Conservation (phyloP, 1,140 invertebrate genomes). For the Drosophila seguyi region DNA sequence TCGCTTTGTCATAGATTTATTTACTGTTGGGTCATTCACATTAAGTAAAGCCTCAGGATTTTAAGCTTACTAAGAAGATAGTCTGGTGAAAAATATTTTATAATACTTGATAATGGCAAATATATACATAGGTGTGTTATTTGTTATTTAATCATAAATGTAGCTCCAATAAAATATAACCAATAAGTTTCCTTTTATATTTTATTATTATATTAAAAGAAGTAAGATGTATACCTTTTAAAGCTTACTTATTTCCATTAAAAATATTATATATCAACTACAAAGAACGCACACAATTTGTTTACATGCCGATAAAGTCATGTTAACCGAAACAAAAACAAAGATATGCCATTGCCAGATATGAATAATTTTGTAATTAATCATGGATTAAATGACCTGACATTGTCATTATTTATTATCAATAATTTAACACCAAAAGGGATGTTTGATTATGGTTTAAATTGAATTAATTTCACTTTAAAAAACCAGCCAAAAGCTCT, state of each 20-base stretch:
- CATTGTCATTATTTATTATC: neutral
- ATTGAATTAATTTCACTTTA: neutral
- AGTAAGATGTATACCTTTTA: neutral
- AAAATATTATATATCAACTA: neutral
- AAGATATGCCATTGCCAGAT: neutral
- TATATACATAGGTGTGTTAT: too few species aligned
- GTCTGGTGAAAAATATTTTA: neutral
- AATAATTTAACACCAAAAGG: neutral
- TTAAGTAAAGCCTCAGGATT: neutral
- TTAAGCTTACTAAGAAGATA: neutral
- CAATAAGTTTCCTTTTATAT: neutral
- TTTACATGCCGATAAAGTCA: neutral
- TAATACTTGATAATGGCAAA: neutral
- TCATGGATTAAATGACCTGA: neutral
- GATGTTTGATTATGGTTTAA: neutral
- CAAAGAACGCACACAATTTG: neutral
- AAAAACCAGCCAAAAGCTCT: neutral
- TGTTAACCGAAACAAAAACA: neutral
- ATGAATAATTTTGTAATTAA: constrained; percentile 7
- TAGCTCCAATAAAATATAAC: too few species aligned
- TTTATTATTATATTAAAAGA: neutral
- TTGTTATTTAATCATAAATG: too few species aligned
- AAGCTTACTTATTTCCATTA: neutral
- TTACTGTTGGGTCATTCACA: neutral
- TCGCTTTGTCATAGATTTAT: constrained; percentile 1